These are phyloP conservation scores for Melanocharis versteri DNA, from an alignment of 2,113 vertebrate genomes.

Conservation along the genomic window DNA sequence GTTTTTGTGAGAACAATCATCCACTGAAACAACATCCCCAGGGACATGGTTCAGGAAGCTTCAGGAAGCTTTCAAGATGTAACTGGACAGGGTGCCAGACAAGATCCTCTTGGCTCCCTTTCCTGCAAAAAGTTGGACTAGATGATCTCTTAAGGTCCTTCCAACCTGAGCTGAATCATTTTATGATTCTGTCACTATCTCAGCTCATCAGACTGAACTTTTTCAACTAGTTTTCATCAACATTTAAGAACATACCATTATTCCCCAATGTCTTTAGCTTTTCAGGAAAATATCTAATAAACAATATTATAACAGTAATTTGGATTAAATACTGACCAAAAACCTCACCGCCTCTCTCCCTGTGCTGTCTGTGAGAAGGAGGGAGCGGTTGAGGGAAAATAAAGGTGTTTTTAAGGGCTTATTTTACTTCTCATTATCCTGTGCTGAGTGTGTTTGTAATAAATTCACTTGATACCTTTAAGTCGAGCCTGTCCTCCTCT, in stretches of 20 bases:
- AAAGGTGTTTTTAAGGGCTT: not conserved
- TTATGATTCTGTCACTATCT: not conserved
- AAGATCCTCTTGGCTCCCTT: not conserved
- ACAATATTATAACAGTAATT: not conserved
- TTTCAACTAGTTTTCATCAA: not conserved
- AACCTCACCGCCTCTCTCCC: not conserved
- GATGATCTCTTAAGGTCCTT: not conserved
- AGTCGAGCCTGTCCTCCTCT: not conserved
- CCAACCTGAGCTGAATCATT: not conserved
- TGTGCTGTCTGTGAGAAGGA: not conserved
- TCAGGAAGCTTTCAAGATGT: not conserved
- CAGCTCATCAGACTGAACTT: not conserved
- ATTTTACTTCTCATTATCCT: not conserved
- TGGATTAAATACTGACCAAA: not conserved
- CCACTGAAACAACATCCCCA: not conserved
- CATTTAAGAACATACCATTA: not conserved
- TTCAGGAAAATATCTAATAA: not conserved
- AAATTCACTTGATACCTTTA: not conserved
- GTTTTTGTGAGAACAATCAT: not conserved
- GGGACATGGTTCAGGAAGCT: not conserved
- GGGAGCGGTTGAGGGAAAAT: not conserved
- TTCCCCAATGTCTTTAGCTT: not conserved
- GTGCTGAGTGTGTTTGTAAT: not conserved
- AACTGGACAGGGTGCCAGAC: not conserved
- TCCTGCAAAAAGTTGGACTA: not conserved